phyloP scores from a whole-genome alignment of 2,888 invertebrate species.

The Phyllotreta cruciferae region DNA sequence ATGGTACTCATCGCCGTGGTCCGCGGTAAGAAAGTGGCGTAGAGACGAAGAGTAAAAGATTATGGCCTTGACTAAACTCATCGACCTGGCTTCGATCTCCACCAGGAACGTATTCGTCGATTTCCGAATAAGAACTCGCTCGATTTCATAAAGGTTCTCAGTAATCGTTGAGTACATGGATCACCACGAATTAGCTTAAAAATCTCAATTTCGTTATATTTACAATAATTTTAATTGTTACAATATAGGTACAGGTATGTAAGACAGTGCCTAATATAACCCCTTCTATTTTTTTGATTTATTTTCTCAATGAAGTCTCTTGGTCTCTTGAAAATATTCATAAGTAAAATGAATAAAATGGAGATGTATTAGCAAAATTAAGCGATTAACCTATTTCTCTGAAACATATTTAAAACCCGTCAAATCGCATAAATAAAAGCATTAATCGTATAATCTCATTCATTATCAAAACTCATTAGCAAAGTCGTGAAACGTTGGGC shows the following conservation, averaged over 20 bases:
- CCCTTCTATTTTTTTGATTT: too few relatives aligned
- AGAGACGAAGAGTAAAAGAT: conserved; percentile 28
- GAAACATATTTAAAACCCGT: not conserved
- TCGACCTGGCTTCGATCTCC: conserved; percentile 37
- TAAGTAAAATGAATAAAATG: too few relatives aligned
- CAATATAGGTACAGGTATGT: too few relatives aligned
- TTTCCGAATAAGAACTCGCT: conserved; percentile 8
- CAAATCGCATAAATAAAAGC: conserved; percentile 5
- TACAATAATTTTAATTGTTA: too few relatives aligned
- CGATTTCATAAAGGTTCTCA: conserved; percentile 2
- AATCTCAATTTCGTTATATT: too few relatives aligned
- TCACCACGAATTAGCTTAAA: too few relatives aligned
- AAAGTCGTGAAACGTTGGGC: not conserved
- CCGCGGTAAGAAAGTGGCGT: conserved; percentile 18
- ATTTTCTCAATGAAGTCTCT: too few relatives aligned
- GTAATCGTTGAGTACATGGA: not conserved
- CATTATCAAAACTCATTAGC: conserved; percentile 8
- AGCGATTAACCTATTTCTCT: too few relatives aligned
- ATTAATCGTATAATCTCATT: conserved; percentile 11
- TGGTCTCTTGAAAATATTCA: too few relatives aligned
- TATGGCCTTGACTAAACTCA: conserved; percentile 39
- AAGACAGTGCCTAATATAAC: too few relatives aligned
- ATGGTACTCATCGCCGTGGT: conserved; percentile 18
- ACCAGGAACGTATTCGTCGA: conserved; percentile 33
- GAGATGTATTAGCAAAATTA: too few relatives aligned